Evolutionary conservation across 2,113 vertebrate genomes (phyloP).

Genomic region (Neopipo cinnamomea): DNA sequence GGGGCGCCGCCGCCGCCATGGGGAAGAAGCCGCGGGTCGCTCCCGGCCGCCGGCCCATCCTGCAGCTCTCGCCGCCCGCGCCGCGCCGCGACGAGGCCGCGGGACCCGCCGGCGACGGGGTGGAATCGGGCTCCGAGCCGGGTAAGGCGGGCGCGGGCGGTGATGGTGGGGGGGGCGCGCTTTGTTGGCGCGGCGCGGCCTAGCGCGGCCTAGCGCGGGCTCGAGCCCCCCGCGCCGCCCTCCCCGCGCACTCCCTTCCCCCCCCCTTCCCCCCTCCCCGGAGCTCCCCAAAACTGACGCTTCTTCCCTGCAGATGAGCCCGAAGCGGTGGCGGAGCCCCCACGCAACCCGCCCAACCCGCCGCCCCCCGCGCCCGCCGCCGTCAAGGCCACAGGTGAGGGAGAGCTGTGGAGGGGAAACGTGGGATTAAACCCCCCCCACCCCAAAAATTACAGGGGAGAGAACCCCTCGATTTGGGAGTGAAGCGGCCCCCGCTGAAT

Average conservation of each 20-base stretch:
- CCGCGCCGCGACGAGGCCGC: constrained; percentile 75
- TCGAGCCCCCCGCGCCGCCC: background rate
- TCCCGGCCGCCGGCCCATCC: constrained; percentile 86
- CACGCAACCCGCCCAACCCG: constrained; percentile 54
- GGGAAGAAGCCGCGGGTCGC: constrained; percentile 82
- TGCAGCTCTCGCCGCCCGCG: constrained; percentile 90
- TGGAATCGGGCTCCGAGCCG: constrained; percentile 73
- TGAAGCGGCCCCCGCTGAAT: fast-evolving
- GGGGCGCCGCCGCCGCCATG: constrained; percentile 62
- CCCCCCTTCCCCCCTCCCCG: background rate
- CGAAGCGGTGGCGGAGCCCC: constrained; percentile 76
- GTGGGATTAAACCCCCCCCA: background rate
- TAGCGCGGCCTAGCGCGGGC: background rate
- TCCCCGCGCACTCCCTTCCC: too few species aligned
- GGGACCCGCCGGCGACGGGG: background rate
- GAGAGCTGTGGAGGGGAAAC: background rate
- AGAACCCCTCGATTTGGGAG: background rate
- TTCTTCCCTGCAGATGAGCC: constrained; percentile 75
- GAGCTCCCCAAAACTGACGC: background rate
- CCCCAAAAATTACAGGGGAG: fast-evolving
- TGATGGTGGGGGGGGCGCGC: background rate
- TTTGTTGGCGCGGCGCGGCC: background rate
- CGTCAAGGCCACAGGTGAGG: constrained; percentile 88
- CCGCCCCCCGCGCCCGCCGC: constrained; percentile 76
- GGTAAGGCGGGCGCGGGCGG: constrained; percentile 63